Percentiles rank a stretch among this genome's conserved stretches.
These are phyloP conservation scores for Tauraco erythrolophus DNA, from an alignment of 2,113 vertebrate genomes.

Conservation along the genomic window DNA sequence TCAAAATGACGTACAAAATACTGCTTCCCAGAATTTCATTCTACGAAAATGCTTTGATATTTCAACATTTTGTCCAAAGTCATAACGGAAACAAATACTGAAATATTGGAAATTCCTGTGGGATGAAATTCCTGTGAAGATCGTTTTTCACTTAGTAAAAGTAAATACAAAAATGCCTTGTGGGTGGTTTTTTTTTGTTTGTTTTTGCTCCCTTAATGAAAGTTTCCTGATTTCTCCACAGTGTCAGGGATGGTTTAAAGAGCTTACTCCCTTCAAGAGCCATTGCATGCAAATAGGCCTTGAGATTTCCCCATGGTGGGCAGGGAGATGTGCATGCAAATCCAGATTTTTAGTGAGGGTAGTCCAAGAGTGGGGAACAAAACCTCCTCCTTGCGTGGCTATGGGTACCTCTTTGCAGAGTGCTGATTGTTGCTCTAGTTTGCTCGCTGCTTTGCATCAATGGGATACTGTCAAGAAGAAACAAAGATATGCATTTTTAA, in stretches of 20 bases:
- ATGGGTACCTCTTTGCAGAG: neutral
- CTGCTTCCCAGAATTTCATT: constrained; percentile 36
- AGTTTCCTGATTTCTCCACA: constrained; percentile 39
- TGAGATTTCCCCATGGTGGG: neutral
- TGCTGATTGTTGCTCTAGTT: neutral
- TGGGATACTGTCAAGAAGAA: constrained; percentile 43
- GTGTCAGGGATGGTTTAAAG: neutral
- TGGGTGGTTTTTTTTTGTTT: constrained; percentile 42
- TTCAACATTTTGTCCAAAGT: constrained; percentile 40
- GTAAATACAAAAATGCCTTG: constrained; percentile 49
- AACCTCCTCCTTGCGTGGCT: neutral
- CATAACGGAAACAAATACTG: constrained; percentile 11
- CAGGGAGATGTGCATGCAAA: neutral
- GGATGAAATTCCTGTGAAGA: constrained; percentile 20
- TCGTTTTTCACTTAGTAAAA: constrained; percentile 30
- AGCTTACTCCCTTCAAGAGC: neutral
- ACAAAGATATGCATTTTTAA: constrained; percentile 59
- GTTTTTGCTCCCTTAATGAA: constrained; percentile 33
- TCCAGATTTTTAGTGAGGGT: neutral
- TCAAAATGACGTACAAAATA: neutral
- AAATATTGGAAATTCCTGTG: constrained; percentile 56
- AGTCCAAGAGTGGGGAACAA: neutral
- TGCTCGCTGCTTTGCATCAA: neutral
- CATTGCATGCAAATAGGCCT: neutral
- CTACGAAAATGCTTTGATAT: constrained; percentile 21